Evolutionary conservation across 2,888 invertebrate genomes (phyloP), one percentile per base, ranked within the genome.

Genomic region (Creontiades dilutus): DNA sequence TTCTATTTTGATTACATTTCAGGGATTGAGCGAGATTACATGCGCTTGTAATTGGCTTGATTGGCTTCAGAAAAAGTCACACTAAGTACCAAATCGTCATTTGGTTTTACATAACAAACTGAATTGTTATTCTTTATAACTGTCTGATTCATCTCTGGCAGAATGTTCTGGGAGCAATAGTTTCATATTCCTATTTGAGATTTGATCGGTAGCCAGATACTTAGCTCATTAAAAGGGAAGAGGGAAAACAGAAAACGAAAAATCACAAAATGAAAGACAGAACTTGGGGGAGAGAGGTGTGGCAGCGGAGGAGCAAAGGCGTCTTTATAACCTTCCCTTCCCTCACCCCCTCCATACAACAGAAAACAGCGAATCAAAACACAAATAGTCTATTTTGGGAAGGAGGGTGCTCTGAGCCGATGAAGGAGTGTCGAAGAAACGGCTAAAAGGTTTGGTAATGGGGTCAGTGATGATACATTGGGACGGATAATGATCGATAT

Each of bases 331-430:
- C 78, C 46, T 19, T 19, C 78, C 47, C 9, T 2, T 4, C 37
- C 37, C 37, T 4, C 37, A 37, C 37, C 37, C 37, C 37, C 37
- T 37, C 37, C 37, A 37, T 37, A 37, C 37, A 78, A 46, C 37
- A 78, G 47, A 46, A 78, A 78, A 78, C 37, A n/a, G 46, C 9
- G 78, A 78, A 78, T 78, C 78, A 78, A 78, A 46, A 78, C 78
- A 78, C 78, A 78, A 78, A 78, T 78, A 78, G 78, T 78, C 78
- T 78, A 78, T 78, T 78, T 78, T 19, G 14, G 78, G 78, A 78
- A 14, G 78, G 14, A 46, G 47, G 78, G 46, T 37, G 76, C 76
- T 76, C 27, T 76, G 13, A n/a, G n/a, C n/a, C n/a, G 78, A 78
- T 78, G 78, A 78, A 78, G 78, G 78, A 78, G 78, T 78, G 46